A percentile compares a stretch with the other conserved stretches of the same genome.
These are phyloP conservation scores for Lonchura striata DNA, from an alignment of 2,113 vertebrate species.

Conservation along the genomic window DNA sequence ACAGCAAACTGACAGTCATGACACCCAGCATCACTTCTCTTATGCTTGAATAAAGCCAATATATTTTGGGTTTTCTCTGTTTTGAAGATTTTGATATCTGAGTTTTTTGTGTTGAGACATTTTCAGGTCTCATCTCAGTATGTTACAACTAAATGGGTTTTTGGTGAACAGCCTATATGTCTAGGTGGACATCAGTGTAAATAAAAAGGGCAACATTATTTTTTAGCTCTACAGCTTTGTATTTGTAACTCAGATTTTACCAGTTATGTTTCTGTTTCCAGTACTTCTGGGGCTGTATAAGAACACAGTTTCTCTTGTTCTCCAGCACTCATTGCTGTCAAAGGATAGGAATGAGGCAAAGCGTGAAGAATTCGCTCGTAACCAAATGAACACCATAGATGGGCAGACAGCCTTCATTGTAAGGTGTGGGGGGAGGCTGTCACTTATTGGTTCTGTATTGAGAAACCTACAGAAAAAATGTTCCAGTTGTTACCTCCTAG, in stretches of 20 bases:
- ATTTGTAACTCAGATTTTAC: neutral
- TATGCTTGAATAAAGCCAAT: neutral
- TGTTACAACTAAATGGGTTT: neutral
- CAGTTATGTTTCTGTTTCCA: neutral
- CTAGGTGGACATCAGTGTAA: neutral
- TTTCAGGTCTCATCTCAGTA: neutral
- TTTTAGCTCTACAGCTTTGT: neutral
- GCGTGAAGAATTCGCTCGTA: neutral
- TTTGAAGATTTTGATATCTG: neutral
- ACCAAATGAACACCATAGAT: conserved; percentile 22
- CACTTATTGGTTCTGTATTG: neutral
- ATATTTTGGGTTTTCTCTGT: neutral
- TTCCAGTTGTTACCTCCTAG: neutral
- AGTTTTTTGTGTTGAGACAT: neutral
- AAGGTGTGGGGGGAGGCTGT: conserved; percentile 26
- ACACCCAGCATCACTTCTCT: neutral
- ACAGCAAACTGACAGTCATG: neutral
- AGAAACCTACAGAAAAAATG: neutral
- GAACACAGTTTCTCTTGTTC: neutral
- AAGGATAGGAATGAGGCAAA: conserved; percentile 32
- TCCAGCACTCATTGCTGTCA: neutral
- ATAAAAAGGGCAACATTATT: neutral
- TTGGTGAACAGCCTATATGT: neutral
- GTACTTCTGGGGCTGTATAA: neutral
- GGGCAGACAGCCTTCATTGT: conserved; percentile 14